Base-by-base conservation (phyloP, 2,888 invertebrate genomes). In the Calameuta pallipes region DNA sequence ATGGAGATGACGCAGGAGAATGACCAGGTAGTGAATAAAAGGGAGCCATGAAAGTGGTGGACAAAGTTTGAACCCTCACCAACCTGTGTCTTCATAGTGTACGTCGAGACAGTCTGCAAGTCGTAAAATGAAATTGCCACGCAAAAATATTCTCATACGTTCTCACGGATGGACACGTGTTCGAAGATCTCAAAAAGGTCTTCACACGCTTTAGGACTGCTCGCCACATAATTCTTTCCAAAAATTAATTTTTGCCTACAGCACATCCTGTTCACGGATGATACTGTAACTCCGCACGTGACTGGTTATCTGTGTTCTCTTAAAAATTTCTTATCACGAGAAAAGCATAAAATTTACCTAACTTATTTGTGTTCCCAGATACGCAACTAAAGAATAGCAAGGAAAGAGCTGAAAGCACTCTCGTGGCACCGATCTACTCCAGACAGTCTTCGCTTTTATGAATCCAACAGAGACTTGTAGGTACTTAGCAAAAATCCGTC, bases 401-500 rank as follows among this genome's bases (percentile, higher is more conserved):
- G 34, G 71, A 34, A 71, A 34, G 71, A 71, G 71, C 33, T 71
- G 71, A 71, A 71, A 56, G 56, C 71, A 71, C 71, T 71, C 71
- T 31, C 71, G 71, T 34, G 71, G 34, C 56, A 56, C 56, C 71
- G 71, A 71, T 71, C 71, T 71, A 12, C 71, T 71, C 71, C 33
- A 71, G 71, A 71, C 71, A 71, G 71, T 71, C 71, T 71, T 71
- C 33, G 71, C 71, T 71, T 71, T 71, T 71, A 71, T 71, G 71
- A 71, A 71, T 71, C 71, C 71, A 34, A 71, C 71, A 71, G 71
- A 31, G 70, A 33, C 70, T 70, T 12, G 31, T 30, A 33, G 71
- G 71, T 71, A 71, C 71, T 71, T 71, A 71, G 34, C 71, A 71
- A 71, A 71, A 71, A 71, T 71, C 71, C 71, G 71, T 71, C 71